Percentiles rank a stretch among this genome's conserved stretches.
Evolutionary conservation across 2,113 vertebrate species (phyloP).

Genomic region (Campylomormyrus numenius): DNA sequence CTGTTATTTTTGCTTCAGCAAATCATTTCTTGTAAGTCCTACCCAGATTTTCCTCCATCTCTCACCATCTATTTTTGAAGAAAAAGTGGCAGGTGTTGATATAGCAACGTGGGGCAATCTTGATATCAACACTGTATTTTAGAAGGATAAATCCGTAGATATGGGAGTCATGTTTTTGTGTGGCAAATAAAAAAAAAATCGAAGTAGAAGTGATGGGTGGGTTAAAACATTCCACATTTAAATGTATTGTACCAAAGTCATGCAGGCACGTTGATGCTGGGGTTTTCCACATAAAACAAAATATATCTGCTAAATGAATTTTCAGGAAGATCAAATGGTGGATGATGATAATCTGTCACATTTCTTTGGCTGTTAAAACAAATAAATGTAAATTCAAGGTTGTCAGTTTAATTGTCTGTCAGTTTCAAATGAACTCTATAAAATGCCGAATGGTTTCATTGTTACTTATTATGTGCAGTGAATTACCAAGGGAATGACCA

Average conservation of each 20-base stretch:
- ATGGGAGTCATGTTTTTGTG: neutral
- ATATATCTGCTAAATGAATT: slow-evolving; percentile 19
- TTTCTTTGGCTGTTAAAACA: neutral
- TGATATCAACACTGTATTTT: neutral
- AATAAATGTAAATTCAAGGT: neutral
- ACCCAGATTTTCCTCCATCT: neutral
- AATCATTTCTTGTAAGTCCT: neutral
- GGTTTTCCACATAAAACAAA: neutral
- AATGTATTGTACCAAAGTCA: neutral
- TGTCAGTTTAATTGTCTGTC: neutral
- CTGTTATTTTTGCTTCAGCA: neutral
- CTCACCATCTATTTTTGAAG: neutral
- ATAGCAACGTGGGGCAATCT: neutral
- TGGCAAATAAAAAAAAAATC: neutral
- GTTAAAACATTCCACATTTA: neutral
- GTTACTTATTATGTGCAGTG: neutral
- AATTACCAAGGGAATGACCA: neutral
- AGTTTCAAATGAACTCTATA: too few species aligned
- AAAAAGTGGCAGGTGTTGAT: neutral
- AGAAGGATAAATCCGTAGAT: neutral
- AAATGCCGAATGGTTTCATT: neutral
- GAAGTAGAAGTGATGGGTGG: neutral
- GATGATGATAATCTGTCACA: neutral
- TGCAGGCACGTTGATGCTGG: neutral
- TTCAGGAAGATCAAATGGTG: neutral